Conservation (phyloP, 2,113 vertebrate species). For the Callocephalon fimbriatum region DNA sequence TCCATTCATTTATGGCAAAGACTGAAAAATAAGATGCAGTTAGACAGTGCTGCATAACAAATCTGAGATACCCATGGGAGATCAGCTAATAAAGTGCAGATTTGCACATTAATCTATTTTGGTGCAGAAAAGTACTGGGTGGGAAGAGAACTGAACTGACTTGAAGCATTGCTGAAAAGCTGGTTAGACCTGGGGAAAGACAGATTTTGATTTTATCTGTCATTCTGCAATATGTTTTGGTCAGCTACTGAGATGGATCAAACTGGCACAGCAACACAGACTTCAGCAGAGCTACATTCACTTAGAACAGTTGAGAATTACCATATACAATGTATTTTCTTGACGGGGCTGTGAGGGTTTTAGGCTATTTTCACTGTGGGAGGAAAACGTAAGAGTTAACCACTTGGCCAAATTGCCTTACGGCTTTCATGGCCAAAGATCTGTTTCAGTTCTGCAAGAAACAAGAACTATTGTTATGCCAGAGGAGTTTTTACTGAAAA, state of each 20-base stretch:
- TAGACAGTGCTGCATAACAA: neutral
- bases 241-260: conserved; percentile 6
- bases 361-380: neutral
- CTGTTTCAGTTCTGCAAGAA: neutral
- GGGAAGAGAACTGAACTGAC: neutral
- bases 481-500: neutral
- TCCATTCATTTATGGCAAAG: neutral
- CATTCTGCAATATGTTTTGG: neutral
- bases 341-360: neutral
- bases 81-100: neutral
- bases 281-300: neutral
- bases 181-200: neutral
- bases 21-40: neutral
- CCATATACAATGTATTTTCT: neutral
- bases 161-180: neutral
- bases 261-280: neutral
- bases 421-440: neutral
- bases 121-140: neutral
- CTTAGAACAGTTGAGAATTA: neutral
- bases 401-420: neutral
- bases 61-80: neutral
- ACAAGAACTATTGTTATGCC: neutral
- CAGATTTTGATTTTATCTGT: neutral
- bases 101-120: neutral
- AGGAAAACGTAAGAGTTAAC: neutral